Conservation (phyloP, 2,888 invertebrate genomes). For the Drosophila fulvimacula region DNA sequence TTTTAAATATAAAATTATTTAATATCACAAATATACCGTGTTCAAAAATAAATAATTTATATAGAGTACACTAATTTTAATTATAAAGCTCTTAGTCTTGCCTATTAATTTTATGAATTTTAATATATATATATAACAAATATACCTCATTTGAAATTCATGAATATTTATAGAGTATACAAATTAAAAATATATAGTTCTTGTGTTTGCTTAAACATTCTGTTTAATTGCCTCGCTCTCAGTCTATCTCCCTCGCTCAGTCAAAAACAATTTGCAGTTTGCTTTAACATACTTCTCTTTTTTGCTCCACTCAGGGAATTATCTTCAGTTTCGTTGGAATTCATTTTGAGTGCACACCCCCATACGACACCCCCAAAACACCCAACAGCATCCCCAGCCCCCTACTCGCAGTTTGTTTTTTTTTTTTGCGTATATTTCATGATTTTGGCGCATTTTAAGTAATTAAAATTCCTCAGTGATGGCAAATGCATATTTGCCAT, state of each 20-base stretch:
- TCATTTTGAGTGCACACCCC: conserved; percentile 7
- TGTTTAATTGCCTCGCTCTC: conserved; percentile 62
- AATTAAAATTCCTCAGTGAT: conserved; percentile 67
- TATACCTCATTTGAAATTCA: background rate
- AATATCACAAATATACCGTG: too few species aligned
- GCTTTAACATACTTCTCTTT: conserved; percentile 40
- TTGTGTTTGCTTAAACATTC: conserved; percentile 59
- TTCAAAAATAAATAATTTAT: too few species aligned
- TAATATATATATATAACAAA: background rate
- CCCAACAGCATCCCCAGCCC: background rate
- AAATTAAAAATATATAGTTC: conserved; percentile 21
- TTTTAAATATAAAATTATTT: too few species aligned
- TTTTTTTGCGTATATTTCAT: conserved; percentile 47
- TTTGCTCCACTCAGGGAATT: background rate
- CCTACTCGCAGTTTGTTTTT: conserved; percentile 1
- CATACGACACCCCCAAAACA: background rate
- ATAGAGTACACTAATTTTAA: too few species aligned
- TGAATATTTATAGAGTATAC: background rate
- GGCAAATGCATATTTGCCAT: conserved; percentile 30
- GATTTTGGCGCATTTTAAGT: conserved; percentile 63
- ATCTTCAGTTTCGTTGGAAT: conserved; percentile 7
- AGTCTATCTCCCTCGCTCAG: conserved; percentile 18
- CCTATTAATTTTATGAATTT: too few species aligned
- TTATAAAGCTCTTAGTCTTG: too few species aligned
- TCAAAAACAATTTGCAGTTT: conserved; percentile 42